phyloP scores from a whole-genome alignment of 1,140 invertebrate species.

The Harpegnathos saltator region DNA sequence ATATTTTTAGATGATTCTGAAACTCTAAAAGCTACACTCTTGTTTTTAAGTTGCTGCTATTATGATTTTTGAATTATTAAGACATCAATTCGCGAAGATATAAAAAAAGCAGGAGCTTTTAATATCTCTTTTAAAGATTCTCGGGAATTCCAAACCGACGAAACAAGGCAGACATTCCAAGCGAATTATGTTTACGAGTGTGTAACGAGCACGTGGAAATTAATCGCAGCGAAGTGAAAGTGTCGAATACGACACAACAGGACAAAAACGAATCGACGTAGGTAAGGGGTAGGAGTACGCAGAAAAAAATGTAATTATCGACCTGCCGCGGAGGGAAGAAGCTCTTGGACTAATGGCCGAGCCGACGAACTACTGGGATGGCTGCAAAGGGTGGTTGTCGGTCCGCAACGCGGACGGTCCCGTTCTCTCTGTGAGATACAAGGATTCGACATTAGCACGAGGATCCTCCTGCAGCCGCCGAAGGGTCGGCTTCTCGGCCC shows the following conservation, averaged over 20 bases:
- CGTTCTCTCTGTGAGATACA: conserved; percentile 68
- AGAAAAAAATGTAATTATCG: not conserved
- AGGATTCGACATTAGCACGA: conserved; percentile 75
- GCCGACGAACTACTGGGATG: not conserved
- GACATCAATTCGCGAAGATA: too few species aligned
- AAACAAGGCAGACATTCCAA: not conserved
- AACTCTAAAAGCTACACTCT: too few species aligned
- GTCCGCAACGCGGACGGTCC: conserved; percentile 68
- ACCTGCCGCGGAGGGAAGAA: conserved; percentile 17
- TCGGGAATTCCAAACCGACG: not conserved
- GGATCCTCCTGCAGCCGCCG: conserved; percentile 21
- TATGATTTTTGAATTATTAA: too few species aligned
- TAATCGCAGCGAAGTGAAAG: conserved; percentile 29
- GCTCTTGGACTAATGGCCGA: conserved; percentile 70
- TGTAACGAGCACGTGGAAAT: conserved; percentile 61
- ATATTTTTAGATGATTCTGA: too few species aligned
- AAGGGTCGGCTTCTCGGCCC: conserved; percentile 33
- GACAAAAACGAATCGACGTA: conserved; percentile 33
- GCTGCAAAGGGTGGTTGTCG: conserved; percentile 51
- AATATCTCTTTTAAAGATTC: too few species aligned
- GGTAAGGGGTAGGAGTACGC: not conserved
- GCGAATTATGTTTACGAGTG: not conserved
- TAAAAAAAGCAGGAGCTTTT: too few species aligned
- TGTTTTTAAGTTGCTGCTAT: too few species aligned
- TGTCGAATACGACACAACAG: too few species aligned